Evolutionary conservation across 1,140 invertebrate genomes (phyloP).

Genomic region (Zeugodacus cucurbitae): DNA sequence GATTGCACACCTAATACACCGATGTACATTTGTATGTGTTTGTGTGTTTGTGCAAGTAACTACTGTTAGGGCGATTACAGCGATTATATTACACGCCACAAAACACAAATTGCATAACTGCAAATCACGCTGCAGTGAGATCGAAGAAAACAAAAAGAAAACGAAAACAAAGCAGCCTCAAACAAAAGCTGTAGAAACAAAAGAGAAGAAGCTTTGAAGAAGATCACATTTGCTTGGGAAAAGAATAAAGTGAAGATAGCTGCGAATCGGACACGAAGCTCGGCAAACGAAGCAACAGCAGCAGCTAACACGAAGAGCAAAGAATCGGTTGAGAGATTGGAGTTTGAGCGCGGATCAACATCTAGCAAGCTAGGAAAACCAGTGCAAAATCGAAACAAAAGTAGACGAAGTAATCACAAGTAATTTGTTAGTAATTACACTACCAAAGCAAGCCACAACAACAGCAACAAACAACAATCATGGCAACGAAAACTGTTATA

Average conservation of each 20-base stretch:
- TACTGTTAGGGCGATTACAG: not conserved
- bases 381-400: not conserved
- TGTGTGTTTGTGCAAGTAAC: conserved; percentile 4
- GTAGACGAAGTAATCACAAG: not conserved
- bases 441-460: not conserved
- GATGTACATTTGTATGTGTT: not conserved
- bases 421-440: not conserved
- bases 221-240: no score
- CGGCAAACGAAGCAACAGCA: not conserved
- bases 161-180: not conserved
- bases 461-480: conserved; percentile 5
- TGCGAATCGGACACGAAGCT: not conserved
- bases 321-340: no score
- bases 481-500: conserved; percentile 47
- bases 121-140: not conserved
- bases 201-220: not conserved
- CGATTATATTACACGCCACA: not conserved
- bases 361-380: not conserved
- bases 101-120: conserved; percentile 6
- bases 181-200: not conserved
- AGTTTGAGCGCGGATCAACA: not conserved
- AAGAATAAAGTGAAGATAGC: not conserved
- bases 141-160: not conserved
- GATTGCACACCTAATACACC: not conserved
- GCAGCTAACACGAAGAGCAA: no score